Evolutionary conservation across 2,888 invertebrate genomes (phyloP), one percentile per base, ranked within the genome.

Genomic region (Eurois occulta): DNA sequence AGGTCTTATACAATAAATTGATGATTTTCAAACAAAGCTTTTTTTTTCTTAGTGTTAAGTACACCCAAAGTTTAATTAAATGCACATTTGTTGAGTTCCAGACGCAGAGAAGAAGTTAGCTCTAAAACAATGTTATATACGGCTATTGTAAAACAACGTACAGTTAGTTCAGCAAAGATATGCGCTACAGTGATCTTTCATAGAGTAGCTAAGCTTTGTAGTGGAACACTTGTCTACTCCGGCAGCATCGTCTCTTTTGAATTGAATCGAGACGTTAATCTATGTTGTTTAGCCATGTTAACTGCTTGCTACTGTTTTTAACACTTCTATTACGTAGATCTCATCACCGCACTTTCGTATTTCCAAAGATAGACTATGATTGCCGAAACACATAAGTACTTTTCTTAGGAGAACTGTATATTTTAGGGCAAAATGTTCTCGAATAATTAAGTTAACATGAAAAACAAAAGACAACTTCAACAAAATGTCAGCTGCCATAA

Each of bases 1-100:
- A 58, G 93, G 94, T 35, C 93, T 97, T 18, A 96, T 97, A 52
- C 84, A 92, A 75, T 95, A 85, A 92, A 72, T 38, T 38, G 5
- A 24, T 68, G 8, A 41, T 10, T 10, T 16, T 21, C 0, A 24
- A 60, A 1, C 8, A 41, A 24, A 46, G 6, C 13, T 38, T 48
- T 16, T n/a, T 32, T 16, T 58, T n/a, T n/a, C n/a, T 11, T 43
- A 2, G 6, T 24, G 5, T 24, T 21, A 65, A n/a, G 8, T 10
- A 7, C 18, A 35, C 18, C 3, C 7, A 11, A 43, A 7, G 1
- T 35, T 67, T 7, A 32, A 66, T 32, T 41, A 71, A 28, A 28
- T 41, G 60, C 1, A 62, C 52, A n/a, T n/a, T n/a, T n/a, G n/a
- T n/a, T 13, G 2, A 55, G 11, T n/a, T 55, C 13, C 10, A 13